phyloP scores from a whole-genome alignment of 2,888 invertebrate species.

The Tholera decimalis region DNA sequence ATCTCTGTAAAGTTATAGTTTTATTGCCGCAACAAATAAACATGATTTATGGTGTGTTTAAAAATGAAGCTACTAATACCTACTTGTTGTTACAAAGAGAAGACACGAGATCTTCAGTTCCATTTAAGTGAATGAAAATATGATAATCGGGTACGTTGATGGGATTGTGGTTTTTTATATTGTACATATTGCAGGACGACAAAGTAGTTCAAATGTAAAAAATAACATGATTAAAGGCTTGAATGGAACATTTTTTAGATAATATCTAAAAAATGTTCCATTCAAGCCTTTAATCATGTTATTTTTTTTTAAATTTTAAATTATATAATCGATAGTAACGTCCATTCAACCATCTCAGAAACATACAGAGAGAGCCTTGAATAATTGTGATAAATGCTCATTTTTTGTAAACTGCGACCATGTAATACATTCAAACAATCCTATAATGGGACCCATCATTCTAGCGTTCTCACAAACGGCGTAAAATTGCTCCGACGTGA shows the following conservation, averaged over 20 bases:
- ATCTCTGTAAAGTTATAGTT: slow-evolving; percentile 19
- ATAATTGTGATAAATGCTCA: slow-evolving; percentile 46
- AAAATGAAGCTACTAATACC: neutral
- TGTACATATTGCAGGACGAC: neutral
- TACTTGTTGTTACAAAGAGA: slow-evolving; percentile 1
- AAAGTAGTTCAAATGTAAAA: neutral
- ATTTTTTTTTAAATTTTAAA: too few relatives aligned
- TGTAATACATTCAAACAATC: slow-evolving; percentile 72
- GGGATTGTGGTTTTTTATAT: slow-evolving; percentile 5
- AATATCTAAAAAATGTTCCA: too few relatives aligned
- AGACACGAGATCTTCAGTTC: neutral
- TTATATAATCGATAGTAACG: slow-evolving; percentile 26
- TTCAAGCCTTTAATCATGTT: too few relatives aligned
- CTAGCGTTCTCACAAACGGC: slow-evolving; percentile 61
- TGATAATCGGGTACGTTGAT: neutral
- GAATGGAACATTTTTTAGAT: neutral
- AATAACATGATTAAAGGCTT: neutral
- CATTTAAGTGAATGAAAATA: slow-evolving; percentile 1
- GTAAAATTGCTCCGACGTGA: slow-evolving; percentile 57
- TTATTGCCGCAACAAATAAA: neutral
- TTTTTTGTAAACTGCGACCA: slow-evolving; percentile 65
- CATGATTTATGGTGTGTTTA: too few relatives aligned
- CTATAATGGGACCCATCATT: slow-evolving; percentile 58
- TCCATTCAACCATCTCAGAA: slow-evolving; percentile 36
- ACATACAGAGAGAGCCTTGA: slow-evolving; percentile 34